Evolutionary conservation across 2,113 vertebrate species (phyloP), one percentile per base, ranked within the genome.

Genomic region (Morone saxatilis): DNA sequence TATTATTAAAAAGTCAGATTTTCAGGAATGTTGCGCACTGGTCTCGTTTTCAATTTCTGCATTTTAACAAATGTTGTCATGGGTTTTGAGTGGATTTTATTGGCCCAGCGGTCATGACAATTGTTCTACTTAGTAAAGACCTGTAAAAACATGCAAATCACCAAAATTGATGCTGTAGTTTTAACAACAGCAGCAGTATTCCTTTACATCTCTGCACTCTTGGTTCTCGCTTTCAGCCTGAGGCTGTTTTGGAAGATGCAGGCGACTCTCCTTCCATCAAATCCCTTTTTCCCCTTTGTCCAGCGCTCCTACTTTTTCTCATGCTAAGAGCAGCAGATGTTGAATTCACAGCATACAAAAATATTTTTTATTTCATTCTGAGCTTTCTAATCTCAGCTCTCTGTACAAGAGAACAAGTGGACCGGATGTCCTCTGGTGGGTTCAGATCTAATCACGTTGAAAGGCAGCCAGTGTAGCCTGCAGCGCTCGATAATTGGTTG

Each of bases 371-470:
- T 88, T 80, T 74, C 47, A 87, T 78, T 79, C 36, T 41, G 19
- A 81, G 72, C 60, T 74, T 82, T 92, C 78, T 68, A 82, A 88
- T 91, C 80, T 86, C 5, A 36, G 76, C 59, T 88, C 59, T 90
- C 50, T 81, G 59, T 71, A 57, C 47, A 47, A 75, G 8, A 80
- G 66, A 75, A 88, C 80, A 90, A 91, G 80, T 79, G 74, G 85
- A 79, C 82, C 19, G 45, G 74, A 80, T 83, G 80, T 89, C 81
- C 86, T 90, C 86, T 74, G 76, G 80, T 85, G 88, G 68, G 83
- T 82, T 91, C 56, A 90, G 86, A 91, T 90, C 84, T 91, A 90
- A 93, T 89, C 88, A 90, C 45, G 67, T 65, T 88, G 84, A 93
- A 86, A 88, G 83, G 83, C 77, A 82, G 76, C 86, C 78, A 86